Conservation (phyloP, 2,113 vertebrate genomes). For the Labeo rohita region DNA sequence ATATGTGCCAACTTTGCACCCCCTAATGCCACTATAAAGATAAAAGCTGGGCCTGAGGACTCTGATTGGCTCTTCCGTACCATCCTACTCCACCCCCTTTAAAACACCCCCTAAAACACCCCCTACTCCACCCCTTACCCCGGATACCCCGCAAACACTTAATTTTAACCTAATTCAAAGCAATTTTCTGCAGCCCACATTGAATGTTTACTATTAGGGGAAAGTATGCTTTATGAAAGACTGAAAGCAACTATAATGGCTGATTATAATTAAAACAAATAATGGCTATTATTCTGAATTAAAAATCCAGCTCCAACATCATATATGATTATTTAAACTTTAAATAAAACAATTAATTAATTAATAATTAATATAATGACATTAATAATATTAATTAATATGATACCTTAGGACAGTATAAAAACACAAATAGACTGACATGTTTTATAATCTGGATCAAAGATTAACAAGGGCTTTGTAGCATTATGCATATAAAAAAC, state of each 20-base stretch:
- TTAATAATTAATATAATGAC: not conserved
- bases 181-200: not conserved
- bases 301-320: not conserved
- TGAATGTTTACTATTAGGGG: not conserved
- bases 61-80: slow-evolving; percentile 60
- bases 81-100: slow-evolving; percentile 63
- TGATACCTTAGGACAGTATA: not conserved
- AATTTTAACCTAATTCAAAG: not conserved
- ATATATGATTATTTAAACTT: not conserved
- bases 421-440: not conserved
- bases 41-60: slow-evolving; percentile 67
- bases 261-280: not conserved
- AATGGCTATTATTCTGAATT: not conserved
- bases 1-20: slow-evolving; percentile 48
- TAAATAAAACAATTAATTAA: not conserved
- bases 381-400: not conserved
- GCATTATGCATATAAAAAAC: not conserved
- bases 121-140: slow-evolving; percentile 31
- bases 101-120: not conserved
- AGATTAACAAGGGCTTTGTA: not conserved
- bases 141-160: not conserved
- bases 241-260: not conserved
- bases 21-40: slow-evolving; percentile 59
- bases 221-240: slow-evolving; percentile 1
- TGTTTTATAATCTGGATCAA: not conserved